Conservation (phyloP, 2,113 vertebrate genomes). For the Psilopogon haemacephalus region DNA sequence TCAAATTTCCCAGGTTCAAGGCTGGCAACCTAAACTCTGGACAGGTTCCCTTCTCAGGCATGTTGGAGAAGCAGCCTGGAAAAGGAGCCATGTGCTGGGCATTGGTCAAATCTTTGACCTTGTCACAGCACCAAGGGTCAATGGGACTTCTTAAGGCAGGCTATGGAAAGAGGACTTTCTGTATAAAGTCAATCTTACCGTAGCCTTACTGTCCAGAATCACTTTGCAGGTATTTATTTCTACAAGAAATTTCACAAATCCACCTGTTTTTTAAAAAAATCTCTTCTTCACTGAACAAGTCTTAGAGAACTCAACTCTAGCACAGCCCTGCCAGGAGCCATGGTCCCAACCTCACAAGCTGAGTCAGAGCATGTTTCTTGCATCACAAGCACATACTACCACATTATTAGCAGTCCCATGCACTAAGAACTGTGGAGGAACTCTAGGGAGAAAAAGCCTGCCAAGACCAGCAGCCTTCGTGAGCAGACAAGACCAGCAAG, state of each 20-base stretch:
- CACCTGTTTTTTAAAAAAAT: background rate
- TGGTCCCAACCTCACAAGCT: rapidly evolving
- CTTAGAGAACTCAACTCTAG: rapidly evolving
- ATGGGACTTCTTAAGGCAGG: background rate
- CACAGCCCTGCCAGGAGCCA: background rate
- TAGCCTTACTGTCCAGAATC: background rate
- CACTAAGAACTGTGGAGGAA: background rate
- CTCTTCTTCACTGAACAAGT: background rate
- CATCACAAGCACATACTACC: rapidly evolving
- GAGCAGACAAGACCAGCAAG: background rate
- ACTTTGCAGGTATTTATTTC: background rate
- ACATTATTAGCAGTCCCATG: background rate
- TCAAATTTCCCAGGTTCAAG: background rate
- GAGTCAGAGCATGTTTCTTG: background rate
- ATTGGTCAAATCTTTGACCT: background rate
- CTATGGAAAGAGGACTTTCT: background rate
- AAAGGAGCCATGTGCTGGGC: rapidly evolving
- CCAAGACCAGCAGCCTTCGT: background rate
- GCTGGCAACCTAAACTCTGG: background rate
- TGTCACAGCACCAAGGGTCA: rapidly evolving
- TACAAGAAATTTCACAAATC: background rate
- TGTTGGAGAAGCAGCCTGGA: background rate
- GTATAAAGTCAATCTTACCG: background rate
- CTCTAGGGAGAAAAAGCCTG: background rate
- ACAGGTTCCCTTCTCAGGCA: background rate